Conservation (phyloP, 2,888 invertebrate genomes). For the Chrysomela aeneicollis region DNA sequence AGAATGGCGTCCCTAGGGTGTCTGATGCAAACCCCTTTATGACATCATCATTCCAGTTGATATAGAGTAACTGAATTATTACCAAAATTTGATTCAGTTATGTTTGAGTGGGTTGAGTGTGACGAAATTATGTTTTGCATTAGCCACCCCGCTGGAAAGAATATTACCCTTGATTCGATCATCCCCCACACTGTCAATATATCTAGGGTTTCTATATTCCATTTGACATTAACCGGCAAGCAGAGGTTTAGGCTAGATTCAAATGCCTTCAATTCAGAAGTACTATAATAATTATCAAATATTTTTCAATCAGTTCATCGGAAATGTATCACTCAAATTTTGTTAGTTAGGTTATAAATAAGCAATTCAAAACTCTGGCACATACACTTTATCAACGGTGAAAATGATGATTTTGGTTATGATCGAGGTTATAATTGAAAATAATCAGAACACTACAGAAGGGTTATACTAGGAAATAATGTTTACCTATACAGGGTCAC, state of each 20-base stretch:
- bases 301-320: too few relatives aligned
- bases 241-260: neutral
- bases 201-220: slow-evolving; percentile 1
- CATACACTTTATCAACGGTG: too few relatives aligned
- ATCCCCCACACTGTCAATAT: slow-evolving; percentile 25
- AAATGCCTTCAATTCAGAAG: too few relatives aligned
- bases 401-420: too few relatives aligned
- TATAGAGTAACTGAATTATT: slow-evolving; percentile 54
- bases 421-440: too few relatives aligned
- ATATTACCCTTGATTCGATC: slow-evolving; percentile 51
- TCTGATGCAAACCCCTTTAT: slow-evolving; percentile 51
- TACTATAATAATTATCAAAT: too few relatives aligned
- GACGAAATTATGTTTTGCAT: slow-evolving; percentile 57
- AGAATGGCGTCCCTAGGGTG: slow-evolving; percentile 44
- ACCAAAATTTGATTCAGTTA: slow-evolving; percentile 56
- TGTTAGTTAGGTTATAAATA: too few relatives aligned
- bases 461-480: too few relatives aligned
- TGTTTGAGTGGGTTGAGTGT: slow-evolving; percentile 54
- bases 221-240: neutral
- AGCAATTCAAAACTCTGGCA: too few relatives aligned
- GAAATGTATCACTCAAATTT: too few relatives aligned
- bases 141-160: slow-evolving; percentile 42
- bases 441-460: too few relatives aligned
- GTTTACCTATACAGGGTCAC: too few relatives aligned
- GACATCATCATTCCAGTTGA: slow-evolving; percentile 52